These are phyloP conservation scores for Lordiphosa mommai DNA, from an alignment of 1,140 invertebrate species.

Conservation along the genomic window DNA sequence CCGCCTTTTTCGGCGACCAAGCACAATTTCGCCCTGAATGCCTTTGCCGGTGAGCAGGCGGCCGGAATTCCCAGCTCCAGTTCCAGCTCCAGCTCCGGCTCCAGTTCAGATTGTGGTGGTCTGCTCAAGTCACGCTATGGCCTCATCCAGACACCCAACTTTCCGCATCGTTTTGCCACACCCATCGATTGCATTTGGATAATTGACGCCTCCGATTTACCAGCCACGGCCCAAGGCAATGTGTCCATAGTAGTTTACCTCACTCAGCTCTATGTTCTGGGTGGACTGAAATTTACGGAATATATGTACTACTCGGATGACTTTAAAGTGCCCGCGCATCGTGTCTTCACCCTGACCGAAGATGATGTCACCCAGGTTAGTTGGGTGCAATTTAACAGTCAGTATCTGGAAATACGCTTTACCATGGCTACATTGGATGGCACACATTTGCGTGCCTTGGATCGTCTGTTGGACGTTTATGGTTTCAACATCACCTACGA, in stretches of 20 bases:
- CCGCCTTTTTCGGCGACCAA: slow-evolving; percentile 56
- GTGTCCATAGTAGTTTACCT: slow-evolving; percentile 90
- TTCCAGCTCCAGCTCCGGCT: neutral
- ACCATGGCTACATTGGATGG: slow-evolving; percentile 87
- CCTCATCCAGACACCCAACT: slow-evolving; percentile 89
- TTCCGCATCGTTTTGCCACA: slow-evolving; percentile 88
- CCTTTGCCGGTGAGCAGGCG: slow-evolving; percentile 45
- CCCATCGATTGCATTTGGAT: slow-evolving; percentile 93
- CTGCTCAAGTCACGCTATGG: slow-evolving; percentile 83
- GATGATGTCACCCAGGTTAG: slow-evolving; percentile 85
- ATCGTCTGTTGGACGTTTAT: slow-evolving; percentile 90
- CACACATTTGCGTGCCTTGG: slow-evolving; percentile 89
- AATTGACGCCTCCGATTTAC: slow-evolving; percentile 86
- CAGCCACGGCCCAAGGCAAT: slow-evolving; percentile 57
- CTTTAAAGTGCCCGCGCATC: slow-evolving; percentile 83
- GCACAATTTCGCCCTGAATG: slow-evolving; percentile 61
- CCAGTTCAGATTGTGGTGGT: slow-evolving; percentile 82
- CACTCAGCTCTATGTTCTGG: slow-evolving; percentile 91
- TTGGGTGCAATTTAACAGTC: slow-evolving; percentile 85
- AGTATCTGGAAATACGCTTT: slow-evolving; percentile 90
- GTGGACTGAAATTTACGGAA: slow-evolving; percentile 89
- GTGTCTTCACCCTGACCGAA: slow-evolving; percentile 82
- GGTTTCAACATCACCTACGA: slow-evolving; percentile 97
- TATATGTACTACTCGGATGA: slow-evolving; percentile 89
- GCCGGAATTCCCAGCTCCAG: neutral